These are phyloP conservation scores for Lampropteryx suffumata DNA, from an alignment of 2,888 invertebrate species.

Conservation along the genomic window DNA sequence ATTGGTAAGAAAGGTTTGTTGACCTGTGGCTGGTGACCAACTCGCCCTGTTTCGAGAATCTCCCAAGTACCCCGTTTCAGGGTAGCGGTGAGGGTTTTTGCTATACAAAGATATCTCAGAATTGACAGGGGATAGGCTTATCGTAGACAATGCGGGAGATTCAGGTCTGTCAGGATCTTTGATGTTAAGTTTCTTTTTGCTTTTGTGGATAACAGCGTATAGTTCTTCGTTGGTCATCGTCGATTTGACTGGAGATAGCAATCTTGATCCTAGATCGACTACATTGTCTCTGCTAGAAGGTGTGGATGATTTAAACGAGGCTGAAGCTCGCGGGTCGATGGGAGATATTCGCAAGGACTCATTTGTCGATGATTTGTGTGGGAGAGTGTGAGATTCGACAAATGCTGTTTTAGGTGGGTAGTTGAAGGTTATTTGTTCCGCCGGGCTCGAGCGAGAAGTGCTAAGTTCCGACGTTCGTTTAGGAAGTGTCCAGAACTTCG, in stretches of 20 bases:
- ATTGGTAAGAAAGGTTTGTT: slow-evolving; percentile 56
- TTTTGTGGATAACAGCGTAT: slow-evolving; percentile 90
- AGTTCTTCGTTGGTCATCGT: slow-evolving; percentile 91
- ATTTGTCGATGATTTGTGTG: slow-evolving; percentile 41
- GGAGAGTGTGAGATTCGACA: slow-evolving; percentile 36
- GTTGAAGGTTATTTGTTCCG: slow-evolving; percentile 44
- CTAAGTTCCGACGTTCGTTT: slow-evolving; percentile 56
- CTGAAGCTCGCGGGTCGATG: slow-evolving; percentile 84
- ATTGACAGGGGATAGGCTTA: slow-evolving; percentile 77
- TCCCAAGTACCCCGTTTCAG: slow-evolving; percentile 84
- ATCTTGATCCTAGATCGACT: slow-evolving; percentile 73
- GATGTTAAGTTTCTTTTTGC: slow-evolving; percentile 88
- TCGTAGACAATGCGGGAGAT: slow-evolving; percentile 71
- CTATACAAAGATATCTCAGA: slow-evolving; percentile 74
- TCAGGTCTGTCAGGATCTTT: slow-evolving; percentile 79
- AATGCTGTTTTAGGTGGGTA: slow-evolving; percentile 44
- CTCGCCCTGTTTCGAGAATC: slow-evolving; percentile 83
- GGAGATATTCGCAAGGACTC: slow-evolving; percentile 85
- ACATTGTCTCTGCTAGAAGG: slow-evolving; percentile 82
- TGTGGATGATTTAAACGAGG: slow-evolving; percentile 86
- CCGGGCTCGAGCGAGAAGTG: slow-evolving; percentile 33
- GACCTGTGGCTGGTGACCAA: slow-evolving; percentile 83
- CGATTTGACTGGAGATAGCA: slow-evolving; percentile 86
- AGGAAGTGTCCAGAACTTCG: slow-evolving; percentile 84
- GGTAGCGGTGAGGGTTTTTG: slow-evolving; percentile 73